Percentiles rank a stretch among this genome's conserved stretches.
These are phyloP conservation scores for Ophiothrix spiculata DNA, from an alignment of 35 echinoderm and acorn worm species.

Conservation along the genomic window DNA sequence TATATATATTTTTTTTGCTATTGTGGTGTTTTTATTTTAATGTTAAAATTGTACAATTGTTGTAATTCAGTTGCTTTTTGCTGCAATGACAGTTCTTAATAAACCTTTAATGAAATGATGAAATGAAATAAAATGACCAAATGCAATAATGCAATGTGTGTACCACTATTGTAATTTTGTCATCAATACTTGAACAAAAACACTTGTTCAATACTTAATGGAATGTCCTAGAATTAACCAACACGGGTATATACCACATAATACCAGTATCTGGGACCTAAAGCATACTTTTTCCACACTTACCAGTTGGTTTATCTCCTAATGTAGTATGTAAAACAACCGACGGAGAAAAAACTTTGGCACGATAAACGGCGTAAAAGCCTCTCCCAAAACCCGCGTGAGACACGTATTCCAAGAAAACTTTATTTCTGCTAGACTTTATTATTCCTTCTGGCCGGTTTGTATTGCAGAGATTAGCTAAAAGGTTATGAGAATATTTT, in stretches of 20 bases:
- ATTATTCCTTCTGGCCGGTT: background rate
- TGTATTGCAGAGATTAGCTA: slow-evolving; percentile 37
- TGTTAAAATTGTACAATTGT: no score
- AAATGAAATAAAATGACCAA: no score
- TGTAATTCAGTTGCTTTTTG: no score
- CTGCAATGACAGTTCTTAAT: no score
- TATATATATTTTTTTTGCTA: no score
- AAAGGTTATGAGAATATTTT: no score
- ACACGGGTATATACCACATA: background rate
- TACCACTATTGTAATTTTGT: background rate
- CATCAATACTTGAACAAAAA: background rate
- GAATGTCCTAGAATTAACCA: no score
- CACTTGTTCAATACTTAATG: background rate
- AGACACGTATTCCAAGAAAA: slow-evolving; percentile 16
- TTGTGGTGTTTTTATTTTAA: no score
- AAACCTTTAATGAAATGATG: no score
- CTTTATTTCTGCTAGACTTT: slow-evolving; percentile 21
- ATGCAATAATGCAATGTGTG: background rate
- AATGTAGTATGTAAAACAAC: background rate
- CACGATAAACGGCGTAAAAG: slow-evolving; percentile 47
- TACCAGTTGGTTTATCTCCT: background rate
- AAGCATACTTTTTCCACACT: background rate
- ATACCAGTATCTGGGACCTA: background rate
- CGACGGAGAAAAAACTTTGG: background rate
- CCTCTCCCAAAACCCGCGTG: background rate